phyloP scores from a whole-genome alignment of 2,888 invertebrate species.

The Drosophila quinaria region DNA sequence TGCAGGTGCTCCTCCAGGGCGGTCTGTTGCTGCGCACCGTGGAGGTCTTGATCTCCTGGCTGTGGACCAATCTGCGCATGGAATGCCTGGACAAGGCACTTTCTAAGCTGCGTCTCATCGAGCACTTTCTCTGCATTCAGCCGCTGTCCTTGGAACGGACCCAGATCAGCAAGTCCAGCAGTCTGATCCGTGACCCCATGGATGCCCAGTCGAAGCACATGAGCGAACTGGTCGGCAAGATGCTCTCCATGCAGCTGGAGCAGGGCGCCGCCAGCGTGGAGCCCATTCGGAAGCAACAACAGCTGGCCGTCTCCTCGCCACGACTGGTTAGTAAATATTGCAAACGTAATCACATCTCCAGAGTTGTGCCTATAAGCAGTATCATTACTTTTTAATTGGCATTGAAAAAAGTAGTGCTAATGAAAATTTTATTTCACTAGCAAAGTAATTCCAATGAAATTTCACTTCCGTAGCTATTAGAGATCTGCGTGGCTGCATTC shows the following conservation, averaged over 20 bases:
- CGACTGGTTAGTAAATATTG: constrained; percentile 29
- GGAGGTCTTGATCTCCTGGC: constrained; percentile 78
- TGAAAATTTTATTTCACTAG: too few species aligned
- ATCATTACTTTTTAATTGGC: too few species aligned
- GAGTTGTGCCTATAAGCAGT: too few species aligned
- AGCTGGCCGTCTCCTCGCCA: constrained; percentile 52
- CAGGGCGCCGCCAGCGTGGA: constrained; percentile 56
- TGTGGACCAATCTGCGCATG: constrained; percentile 82
- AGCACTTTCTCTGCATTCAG: constrained; percentile 64
- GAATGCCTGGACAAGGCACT: constrained; percentile 80
- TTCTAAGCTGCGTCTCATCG: constrained; percentile 72
- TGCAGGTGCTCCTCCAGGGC: constrained; percentile 71
- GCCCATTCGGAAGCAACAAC: constrained; percentile 74
- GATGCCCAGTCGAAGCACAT: constrained; percentile 33
- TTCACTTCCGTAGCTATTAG: too few species aligned
- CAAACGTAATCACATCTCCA: too few species aligned
- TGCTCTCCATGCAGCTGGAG: constrained; percentile 53
- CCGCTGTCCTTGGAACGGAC: constrained; percentile 14
- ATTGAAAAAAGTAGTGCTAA: too few species aligned
- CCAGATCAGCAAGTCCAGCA: not conserved
- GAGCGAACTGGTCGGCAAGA: constrained; percentile 51
- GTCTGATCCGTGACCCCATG: constrained; percentile 27
- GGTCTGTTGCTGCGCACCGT: constrained; percentile 78
- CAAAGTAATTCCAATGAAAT: too few species aligned
- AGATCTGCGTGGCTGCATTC: too few species aligned